These are phyloP conservation scores for Drosophila monieri DNA, from an alignment of 2,888 invertebrate species.

Conservation along the genomic window DNA sequence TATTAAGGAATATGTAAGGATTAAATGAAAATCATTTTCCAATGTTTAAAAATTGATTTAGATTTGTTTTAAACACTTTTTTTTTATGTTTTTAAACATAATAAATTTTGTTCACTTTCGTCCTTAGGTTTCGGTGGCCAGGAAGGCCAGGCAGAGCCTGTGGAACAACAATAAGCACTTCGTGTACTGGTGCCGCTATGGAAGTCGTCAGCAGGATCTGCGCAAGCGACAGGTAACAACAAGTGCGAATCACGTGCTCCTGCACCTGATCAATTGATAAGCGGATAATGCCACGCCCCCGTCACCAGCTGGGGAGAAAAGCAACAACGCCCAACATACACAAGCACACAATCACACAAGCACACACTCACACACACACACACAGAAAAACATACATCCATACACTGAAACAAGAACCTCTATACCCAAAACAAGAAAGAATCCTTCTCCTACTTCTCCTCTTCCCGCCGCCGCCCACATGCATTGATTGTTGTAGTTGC, in stretches of 20 bases:
- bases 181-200: constrained; percentile 90
- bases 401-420: constrained; percentile 25
- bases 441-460: not conserved
- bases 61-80: not conserved
- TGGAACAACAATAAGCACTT: constrained; percentile 86
- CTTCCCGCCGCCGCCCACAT: constrained; percentile 15
- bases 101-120: too few relatives aligned
- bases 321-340: constrained; percentile 7
- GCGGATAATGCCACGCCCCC: constrained; percentile 2
- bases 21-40: too few relatives aligned
- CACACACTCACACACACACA: constrained; percentile 6
- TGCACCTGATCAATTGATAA: constrained; percentile 74
- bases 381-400: not conserved
- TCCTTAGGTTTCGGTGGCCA: constrained; percentile 82
- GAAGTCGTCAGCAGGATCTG: constrained; percentile 88
- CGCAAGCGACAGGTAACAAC: constrained; percentile 88
- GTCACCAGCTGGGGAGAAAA: constrained; percentile 6
- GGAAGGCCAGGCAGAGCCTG: constrained; percentile 83
- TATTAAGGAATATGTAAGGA: too few relatives aligned
- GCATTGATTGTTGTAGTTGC: constrained; percentile 61
- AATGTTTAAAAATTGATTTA: too few relatives aligned
- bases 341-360: not conserved
- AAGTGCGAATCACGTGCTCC: constrained; percentile 73
- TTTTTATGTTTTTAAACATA: too few relatives aligned
- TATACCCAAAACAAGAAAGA: constrained; percentile 7